Percentiles rank a stretch among this genome's conserved stretches.
Conservation (phyloP, 2,888 invertebrate species). For the Nipponacmea schrenckii region DNA sequence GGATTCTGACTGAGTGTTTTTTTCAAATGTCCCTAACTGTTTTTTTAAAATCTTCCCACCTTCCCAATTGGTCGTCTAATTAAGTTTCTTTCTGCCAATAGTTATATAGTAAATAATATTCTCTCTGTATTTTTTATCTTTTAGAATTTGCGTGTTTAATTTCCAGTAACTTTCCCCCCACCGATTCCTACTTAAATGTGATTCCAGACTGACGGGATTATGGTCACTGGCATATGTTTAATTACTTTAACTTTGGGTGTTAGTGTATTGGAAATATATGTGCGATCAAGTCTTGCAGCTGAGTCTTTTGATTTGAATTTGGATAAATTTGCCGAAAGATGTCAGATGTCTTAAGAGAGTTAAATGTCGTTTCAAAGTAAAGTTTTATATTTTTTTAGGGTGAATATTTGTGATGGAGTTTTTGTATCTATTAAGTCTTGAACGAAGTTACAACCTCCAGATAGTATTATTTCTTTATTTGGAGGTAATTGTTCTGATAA, state of each 20-base stretch:
- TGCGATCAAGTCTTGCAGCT: background rate
- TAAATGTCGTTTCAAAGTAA: background rate
- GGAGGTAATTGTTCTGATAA: background rate
- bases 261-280: background rate
- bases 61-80: no score
- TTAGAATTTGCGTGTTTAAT: background rate
- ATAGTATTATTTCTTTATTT: background rate
- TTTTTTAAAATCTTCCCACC: conserved; percentile 2
- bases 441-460: background rate
- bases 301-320: background rate
- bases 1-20: background rate
- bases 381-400: background rate
- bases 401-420: background rate
- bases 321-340: background rate
- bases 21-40: background rate
- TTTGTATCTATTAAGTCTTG: background rate
- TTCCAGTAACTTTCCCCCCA: background rate
- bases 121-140: background rate
- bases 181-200: background rate
- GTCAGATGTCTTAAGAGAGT: background rate
- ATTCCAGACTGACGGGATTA: background rate
- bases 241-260: background rate
- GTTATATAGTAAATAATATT: background rate
- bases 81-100: background rate
- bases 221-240: background rate